A percentile compares a stretch with the other conserved stretches of the same genome.
These are phyloP conservation scores for Anas platyrhynchos DNA, from an alignment of 2,113 vertebrate genomes.

Conservation along the genomic window DNA sequence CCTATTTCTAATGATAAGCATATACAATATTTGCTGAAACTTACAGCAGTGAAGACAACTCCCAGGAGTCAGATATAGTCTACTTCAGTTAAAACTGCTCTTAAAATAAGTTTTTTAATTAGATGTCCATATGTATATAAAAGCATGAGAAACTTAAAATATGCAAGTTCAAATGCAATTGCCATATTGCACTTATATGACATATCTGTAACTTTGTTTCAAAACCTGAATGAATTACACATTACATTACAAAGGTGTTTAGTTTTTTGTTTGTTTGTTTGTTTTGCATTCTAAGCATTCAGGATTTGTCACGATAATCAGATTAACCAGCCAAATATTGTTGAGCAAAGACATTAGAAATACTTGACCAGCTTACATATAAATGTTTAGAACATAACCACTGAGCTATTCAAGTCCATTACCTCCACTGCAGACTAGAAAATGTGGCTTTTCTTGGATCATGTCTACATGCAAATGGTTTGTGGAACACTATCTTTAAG, in stretches of 20 bases:
- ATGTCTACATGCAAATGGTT: background rate
- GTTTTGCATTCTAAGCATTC: background rate
- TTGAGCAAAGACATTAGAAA: background rate
- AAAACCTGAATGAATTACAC: background rate
- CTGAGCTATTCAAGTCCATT: background rate
- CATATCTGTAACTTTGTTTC: background rate
- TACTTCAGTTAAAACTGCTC: background rate
- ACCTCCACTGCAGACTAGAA: background rate
- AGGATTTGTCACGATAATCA: background rate
- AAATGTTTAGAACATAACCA: background rate
- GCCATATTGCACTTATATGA: background rate
- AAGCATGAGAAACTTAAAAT: background rate
- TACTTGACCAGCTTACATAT: background rate
- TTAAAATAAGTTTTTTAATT: background rate
- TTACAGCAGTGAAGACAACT: background rate
- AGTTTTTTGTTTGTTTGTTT: no score
- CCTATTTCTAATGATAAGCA: background rate
- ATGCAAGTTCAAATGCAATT: background rate
- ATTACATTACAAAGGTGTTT: background rate
- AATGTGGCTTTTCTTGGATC: background rate
- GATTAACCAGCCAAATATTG: background rate
- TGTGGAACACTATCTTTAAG: background rate
- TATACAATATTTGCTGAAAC: background rate
- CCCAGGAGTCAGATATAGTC: background rate
- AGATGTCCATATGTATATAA: background rate